Base-by-base conservation (phyloP, 2,888 invertebrate species). In the Drosophila rubida region DNA sequence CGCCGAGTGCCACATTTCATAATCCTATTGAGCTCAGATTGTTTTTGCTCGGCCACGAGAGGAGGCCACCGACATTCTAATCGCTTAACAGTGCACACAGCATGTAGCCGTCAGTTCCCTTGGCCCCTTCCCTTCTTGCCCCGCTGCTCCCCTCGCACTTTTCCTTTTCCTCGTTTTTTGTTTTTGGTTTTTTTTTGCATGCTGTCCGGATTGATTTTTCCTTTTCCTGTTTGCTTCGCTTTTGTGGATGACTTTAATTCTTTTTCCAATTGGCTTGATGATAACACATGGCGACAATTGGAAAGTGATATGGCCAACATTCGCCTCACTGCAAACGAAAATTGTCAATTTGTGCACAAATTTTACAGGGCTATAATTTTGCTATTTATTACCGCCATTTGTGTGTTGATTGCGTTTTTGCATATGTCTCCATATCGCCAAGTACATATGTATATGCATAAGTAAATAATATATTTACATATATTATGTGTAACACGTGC, bases 291-390 rank as follows among this genome's bases (percentile, higher is more conserved):
- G 86, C 75, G 87, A 77, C 87, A 82, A 87, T 84, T 82, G 79
- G 82, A 80, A 88, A 79, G 75, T 85, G 87, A 89, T 89, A 87
- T 80, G 80, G 80, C 85, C 70, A 87, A 80, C 85, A 82, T 84
- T 77, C 78, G 80, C 71, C 75, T 80, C 75, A 86, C 71, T 78
- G 77, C 77, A 69, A 88, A 68, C 70, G 71, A 78, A 77, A 87
- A 86, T 81, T 80, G 87, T 75, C 80, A 81, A 84, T 78, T 87
- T 80, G 78, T 84, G 80, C 77, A 78, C 70, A 76, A 64, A 78
- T 83, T 87, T 82, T 39, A 62, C 55, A 44, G 37, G 14, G 23
- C 51, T 53, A 62, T 49, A 65, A 57, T 27, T 39, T 45, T 49
- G 8, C 32, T 58, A 22, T 70, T 46, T 69, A 42, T 51, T 39